Evolutionary conservation across 2,888 invertebrate species (phyloP).

Genomic region (Pristionchus entomophagus): DNA sequence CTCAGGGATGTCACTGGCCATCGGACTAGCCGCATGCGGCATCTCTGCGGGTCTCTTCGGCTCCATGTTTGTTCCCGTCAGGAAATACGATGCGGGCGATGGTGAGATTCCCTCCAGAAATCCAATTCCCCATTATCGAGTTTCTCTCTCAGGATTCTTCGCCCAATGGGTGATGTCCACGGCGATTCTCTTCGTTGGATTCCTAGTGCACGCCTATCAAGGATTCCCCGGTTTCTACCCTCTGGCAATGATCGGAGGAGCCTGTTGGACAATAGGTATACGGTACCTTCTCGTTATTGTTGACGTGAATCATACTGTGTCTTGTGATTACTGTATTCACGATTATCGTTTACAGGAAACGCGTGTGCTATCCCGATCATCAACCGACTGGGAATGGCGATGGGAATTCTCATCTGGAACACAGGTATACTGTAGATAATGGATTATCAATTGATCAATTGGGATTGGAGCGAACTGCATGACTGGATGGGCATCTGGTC

Average conservation of each 20-base stretch:
- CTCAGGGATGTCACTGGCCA: slow-evolving; percentile 45
- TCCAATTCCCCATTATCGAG: background rate
- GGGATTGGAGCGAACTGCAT: slow-evolving; percentile 76
- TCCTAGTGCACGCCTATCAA: slow-evolving; percentile 75
- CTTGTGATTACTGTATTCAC: background rate
- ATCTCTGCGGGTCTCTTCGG: slow-evolving; percentile 78
- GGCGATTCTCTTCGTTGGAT: slow-evolving; percentile 77
- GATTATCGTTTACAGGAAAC: slow-evolving; percentile 75
- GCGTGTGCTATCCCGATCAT: slow-evolving; percentile 78
- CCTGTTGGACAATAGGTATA: slow-evolving; percentile 78
- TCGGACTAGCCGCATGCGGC: slow-evolving; percentile 77
- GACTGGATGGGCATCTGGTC: slow-evolving; percentile 78
- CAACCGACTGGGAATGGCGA: slow-evolving; percentile 64
- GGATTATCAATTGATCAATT: background rate
- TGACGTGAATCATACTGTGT: no score
- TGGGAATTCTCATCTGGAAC: slow-evolving; percentile 79
- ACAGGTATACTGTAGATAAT: slow-evolving; percentile 56
- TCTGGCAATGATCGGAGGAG: slow-evolving; percentile 78
- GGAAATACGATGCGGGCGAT: slow-evolving; percentile 78
- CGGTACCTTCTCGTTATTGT: no score
- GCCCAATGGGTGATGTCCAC: slow-evolving; percentile 79
- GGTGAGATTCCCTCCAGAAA: slow-evolving; percentile 68
- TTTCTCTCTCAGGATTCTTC: slow-evolving; percentile 77
- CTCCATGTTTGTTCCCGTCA: slow-evolving; percentile 78
- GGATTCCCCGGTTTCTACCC: slow-evolving; percentile 77